A percentile compares a stretch with the other conserved stretches of the same genome.
Evolutionary conservation across 2,888 invertebrate species (phyloP).

Genomic region (Cancer borealis): DNA sequence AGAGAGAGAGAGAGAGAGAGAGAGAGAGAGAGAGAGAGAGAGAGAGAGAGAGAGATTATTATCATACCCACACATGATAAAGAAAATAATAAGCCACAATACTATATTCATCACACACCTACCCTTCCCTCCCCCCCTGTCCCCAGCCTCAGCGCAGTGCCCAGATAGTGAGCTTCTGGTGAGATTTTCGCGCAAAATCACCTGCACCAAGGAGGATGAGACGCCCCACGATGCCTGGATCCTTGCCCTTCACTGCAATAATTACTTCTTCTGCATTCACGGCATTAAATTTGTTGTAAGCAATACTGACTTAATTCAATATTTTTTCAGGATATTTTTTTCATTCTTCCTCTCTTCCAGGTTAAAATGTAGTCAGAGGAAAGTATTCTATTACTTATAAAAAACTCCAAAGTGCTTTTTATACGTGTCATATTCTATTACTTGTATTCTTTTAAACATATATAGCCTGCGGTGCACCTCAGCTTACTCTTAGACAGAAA

Average conservation of each 20-base stretch:
- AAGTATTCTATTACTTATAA: too few relatives aligned
- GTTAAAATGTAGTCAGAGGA: not conserved
- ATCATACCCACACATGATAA: not conserved
- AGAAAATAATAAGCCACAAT: not conserved
- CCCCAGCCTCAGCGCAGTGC: not conserved
- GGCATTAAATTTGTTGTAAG: not conserved
- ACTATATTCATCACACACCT: not conserved
- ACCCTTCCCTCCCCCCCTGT: not conserved
- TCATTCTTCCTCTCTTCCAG: not conserved
- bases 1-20: constrained; percentile 40
- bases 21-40: constrained; percentile 35
- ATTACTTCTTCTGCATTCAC: not conserved
- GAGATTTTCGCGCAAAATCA: not conserved
- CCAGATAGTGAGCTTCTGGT: not conserved
- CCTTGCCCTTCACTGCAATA: not conserved
- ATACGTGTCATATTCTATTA: too few relatives aligned
- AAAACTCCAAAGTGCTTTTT: too few relatives aligned
- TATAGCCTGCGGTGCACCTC: too few relatives aligned
- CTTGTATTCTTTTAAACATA: too few relatives aligned
- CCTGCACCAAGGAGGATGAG: not conserved
- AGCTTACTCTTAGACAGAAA: too few relatives aligned
- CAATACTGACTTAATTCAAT: not conserved
- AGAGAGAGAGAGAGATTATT: constrained; percentile 15
- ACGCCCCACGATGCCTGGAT: not conserved
- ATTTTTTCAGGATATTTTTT: not conserved